A percentile compares a stretch with the other conserved stretches of the same genome.
Conservation (phyloP, 2,888 invertebrate species). For the Celastrina argiolus region DNA sequence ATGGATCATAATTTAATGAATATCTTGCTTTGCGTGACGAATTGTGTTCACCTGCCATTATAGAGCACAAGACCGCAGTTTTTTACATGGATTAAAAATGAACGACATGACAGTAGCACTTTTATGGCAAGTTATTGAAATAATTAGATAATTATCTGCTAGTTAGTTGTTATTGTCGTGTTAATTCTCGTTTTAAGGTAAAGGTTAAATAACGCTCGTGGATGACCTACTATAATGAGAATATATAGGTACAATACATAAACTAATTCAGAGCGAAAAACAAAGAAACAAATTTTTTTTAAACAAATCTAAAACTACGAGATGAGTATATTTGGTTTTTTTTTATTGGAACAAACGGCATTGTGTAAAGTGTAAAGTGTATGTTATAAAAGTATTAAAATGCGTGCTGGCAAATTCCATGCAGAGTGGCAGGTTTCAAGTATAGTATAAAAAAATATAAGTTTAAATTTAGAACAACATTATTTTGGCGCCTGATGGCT, state of each 20-base stretch:
- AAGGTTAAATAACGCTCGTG: constrained; percentile 1
- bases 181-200: not conserved
- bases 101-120: not conserved
- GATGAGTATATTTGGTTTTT: too few species aligned
- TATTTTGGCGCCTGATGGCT: constrained; percentile 15
- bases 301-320: too few species aligned
- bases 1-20: constrained; percentile 3
- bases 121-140: not conserved
- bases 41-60: not conserved
- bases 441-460: not conserved
- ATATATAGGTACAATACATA: too few species aligned
- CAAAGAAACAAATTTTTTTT: too few species aligned
- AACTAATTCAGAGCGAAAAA: too few species aligned
- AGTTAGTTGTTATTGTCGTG: not conserved
- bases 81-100: constrained; percentile 5
- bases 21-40: constrained; percentile 1
- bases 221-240: too few species aligned
- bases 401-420: not conserved
- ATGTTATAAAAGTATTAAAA: too few species aligned
- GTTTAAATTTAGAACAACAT: not conserved
- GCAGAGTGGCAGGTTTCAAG: too few species aligned
- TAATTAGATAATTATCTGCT: not conserved
- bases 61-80: not conserved
- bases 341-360: not conserved
- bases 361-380: too few species aligned